Evolutionary conservation across 2,113 vertebrate genomes (phyloP).

Genomic region (Rhea americana): DNA sequence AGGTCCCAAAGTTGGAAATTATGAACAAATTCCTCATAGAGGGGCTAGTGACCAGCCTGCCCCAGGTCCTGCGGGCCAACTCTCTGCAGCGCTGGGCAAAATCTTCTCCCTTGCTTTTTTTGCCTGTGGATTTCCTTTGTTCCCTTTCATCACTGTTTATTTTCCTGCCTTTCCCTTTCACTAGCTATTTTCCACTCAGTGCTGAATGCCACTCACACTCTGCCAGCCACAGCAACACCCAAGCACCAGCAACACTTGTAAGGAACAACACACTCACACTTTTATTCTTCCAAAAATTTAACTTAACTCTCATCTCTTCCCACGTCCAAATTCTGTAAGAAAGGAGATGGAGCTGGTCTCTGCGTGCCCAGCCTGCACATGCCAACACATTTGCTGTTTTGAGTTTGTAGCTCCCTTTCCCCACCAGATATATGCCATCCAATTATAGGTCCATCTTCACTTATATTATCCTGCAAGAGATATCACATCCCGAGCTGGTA

Average conservation of each 20-base stretch:
- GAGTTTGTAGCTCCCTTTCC: not conserved
- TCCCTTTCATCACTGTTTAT: not conserved
- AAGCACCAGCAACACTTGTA: not conserved
- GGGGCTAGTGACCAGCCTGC: no score
- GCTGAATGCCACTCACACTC: not conserved
- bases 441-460: not conserved
- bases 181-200: no score
- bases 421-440: accelerated
- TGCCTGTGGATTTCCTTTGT: not conserved
- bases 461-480: not conserved
- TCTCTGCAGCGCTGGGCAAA: not conserved
- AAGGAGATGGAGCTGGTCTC: not conserved
- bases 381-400: no score
- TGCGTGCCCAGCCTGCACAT: no score
- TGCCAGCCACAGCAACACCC: not conserved
- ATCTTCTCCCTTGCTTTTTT: not conserved
- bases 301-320: not conserved
- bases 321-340: not conserved
- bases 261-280: not conserved
- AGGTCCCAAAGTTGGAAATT: slow-evolving; percentile 13
- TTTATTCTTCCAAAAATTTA: no score
- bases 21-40: no score
- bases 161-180: not conserved
- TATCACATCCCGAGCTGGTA: not conserved
- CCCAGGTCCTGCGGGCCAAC: no score